These are phyloP conservation scores for Apodemia zela DNA, from an alignment of 2,888 invertebrate genomes.

Conservation along the genomic window DNA sequence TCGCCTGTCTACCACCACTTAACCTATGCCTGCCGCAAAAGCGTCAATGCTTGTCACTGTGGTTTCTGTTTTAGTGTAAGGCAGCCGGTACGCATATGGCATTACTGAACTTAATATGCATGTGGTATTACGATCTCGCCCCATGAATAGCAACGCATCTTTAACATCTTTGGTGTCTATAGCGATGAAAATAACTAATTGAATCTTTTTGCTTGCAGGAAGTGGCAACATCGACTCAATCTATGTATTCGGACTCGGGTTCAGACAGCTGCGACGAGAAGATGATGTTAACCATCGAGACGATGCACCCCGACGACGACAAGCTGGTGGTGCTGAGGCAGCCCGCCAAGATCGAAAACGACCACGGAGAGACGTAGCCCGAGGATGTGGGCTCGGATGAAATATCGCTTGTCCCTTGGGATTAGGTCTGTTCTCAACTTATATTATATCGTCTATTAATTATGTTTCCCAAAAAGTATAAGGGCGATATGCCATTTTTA, in stretches of 20 bases:
- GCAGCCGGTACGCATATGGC: too few relatives aligned
- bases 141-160: too few relatives aligned
- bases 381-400: conserved; percentile 18
- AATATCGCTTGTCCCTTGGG: conserved; percentile 2
- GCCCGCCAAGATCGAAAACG: conserved; percentile 55
- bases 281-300: conserved; percentile 86
- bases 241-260: conserved; percentile 85
- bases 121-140: too few relatives aligned
- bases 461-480: neutral
- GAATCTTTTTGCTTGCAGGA: conserved; percentile 64
- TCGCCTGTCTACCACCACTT: too few relatives aligned
- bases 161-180: too few relatives aligned
- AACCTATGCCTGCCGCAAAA: too few relatives aligned
- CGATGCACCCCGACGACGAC: conserved; percentile 80
- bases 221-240: conserved; percentile 87
- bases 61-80: too few relatives aligned
- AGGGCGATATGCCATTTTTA: neutral
- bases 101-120: too few relatives aligned
- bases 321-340: conserved; percentile 61
- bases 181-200: too few relatives aligned
- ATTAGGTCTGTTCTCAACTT: conserved; percentile 1
- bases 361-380: conserved; percentile 60
- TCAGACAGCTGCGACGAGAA: conserved; percentile 87
- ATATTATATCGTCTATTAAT: neutral
- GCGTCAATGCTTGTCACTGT: too few relatives aligned